A percentile compares a stretch with the other conserved stretches of the same genome.
These are phyloP conservation scores for Leptodactylus fuscus DNA, from an alignment of 2,113 vertebrate genomes.

Conservation along the genomic window DNA sequence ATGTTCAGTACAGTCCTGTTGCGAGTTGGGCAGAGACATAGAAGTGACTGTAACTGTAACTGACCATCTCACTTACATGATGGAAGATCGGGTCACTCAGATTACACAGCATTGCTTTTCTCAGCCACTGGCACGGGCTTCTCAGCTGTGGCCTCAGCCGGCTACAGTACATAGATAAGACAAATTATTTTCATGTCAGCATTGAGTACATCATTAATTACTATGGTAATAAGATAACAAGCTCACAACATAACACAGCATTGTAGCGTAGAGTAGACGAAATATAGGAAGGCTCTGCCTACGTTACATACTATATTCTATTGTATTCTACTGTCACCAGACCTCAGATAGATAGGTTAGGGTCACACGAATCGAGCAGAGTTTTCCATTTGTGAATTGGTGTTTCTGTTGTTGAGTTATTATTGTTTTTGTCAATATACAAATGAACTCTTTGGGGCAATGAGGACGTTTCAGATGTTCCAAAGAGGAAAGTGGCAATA, in stretches of 20 bases:
- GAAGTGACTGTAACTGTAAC: slow-evolving; percentile 38
- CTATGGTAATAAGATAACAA: neutral
- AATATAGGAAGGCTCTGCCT: neutral
- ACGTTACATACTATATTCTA: neutral
- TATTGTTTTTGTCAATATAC: too few species aligned
- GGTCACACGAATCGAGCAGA: too few species aligned
- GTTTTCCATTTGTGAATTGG: too few species aligned
- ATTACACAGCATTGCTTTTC: slow-evolving; percentile 76
- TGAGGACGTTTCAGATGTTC: too few species aligned
- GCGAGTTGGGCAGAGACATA: neutral
- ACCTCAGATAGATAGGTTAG: too few species aligned
- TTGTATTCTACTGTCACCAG: too few species aligned
- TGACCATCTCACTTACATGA: slow-evolving; percentile 66
- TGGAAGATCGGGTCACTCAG: slow-evolving; percentile 67
- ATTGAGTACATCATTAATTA: neutral
- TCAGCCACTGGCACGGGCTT: slow-evolving; percentile 72
- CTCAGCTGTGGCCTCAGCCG: slow-evolving; percentile 73
- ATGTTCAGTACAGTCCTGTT: neutral
- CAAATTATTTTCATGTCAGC: neutral
- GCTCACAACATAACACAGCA: neutral
- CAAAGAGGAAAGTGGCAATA: too few species aligned
- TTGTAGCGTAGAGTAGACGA: neutral
- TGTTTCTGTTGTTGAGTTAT: too few species aligned
- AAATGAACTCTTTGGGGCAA: too few species aligned
- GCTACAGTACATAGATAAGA: slow-evolving; percentile 61